These are phyloP conservation scores for Apodemus speciosus DNA, from an alignment of 2,113 vertebrate species.

Conservation along the genomic window DNA sequence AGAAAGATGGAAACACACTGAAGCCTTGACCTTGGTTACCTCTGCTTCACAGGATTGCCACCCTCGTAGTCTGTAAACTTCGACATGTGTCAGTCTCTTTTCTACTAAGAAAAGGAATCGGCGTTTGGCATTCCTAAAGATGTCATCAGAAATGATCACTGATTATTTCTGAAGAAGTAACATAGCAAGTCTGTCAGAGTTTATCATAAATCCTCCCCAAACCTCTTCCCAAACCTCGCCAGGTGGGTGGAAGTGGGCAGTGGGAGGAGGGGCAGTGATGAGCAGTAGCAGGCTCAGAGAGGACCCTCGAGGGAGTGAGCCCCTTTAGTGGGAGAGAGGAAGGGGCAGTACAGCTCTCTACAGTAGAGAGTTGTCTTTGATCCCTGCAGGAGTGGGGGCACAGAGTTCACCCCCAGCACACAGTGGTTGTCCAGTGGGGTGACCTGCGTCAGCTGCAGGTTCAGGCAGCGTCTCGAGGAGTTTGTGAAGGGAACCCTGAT, in stretches of 20 bases:
- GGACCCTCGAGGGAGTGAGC: too few species aligned
- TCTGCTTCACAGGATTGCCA: not conserved
- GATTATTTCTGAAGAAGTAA: not conserved
- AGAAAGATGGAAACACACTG: not conserved
- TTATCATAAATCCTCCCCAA: not conserved
- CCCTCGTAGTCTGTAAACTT: not conserved
- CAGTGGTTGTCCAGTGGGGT: not conserved
- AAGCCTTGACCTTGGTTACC: not conserved
- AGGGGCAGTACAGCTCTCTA: too few species aligned
- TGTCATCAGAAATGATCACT: not conserved
- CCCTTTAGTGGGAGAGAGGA: not conserved
- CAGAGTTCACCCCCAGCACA: not conserved
- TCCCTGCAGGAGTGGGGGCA: too few species aligned
- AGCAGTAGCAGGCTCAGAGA: rapidly evolving
- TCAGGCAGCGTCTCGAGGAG: not conserved
- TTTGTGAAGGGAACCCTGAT: not conserved
- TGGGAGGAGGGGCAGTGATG: not conserved
- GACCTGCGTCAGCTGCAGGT: not conserved
- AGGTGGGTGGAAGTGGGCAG: not conserved
- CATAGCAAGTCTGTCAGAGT: not conserved
- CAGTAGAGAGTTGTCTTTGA: not conserved
- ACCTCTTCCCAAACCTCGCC: not conserved
- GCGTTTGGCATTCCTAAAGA: not conserved
- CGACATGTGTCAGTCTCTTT: not conserved
- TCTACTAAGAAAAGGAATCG: constrained; percentile 4